phyloP scores from a whole-genome alignment of 1,140 invertebrate species.

The Drosophila bocqueti region DNA sequence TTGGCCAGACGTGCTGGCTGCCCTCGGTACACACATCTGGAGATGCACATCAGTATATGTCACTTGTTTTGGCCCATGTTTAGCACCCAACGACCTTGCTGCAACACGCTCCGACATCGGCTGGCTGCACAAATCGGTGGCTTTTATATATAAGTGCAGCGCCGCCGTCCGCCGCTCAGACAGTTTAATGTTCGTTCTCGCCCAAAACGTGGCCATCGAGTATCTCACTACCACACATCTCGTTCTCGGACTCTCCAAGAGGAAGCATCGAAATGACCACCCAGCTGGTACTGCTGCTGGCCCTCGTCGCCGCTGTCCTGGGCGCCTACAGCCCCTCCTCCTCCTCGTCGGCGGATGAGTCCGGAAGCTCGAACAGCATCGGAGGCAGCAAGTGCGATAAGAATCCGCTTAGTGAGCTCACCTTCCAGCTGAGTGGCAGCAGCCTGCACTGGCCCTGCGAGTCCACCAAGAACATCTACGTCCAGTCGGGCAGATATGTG shows the following conservation, averaged over 20 bases:
- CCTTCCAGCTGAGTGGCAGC: slow-evolving; percentile 85
- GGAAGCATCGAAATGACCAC: slow-evolving; percentile 31
- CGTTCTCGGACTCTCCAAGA: neutral
- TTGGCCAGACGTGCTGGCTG: slow-evolving; percentile 40
- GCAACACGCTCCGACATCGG: slow-evolving; percentile 55
- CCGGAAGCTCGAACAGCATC: slow-evolving; percentile 45
- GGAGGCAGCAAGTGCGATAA: slow-evolving; percentile 61
- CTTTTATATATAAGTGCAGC: slow-evolving; percentile 59
- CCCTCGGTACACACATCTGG: neutral
- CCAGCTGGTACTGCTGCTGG: slow-evolving; percentile 27
- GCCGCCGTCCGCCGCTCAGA: slow-evolving; percentile 22
- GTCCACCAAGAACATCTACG: slow-evolving; percentile 87
- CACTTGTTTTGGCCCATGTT: slow-evolving; percentile 70
- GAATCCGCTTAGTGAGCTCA: slow-evolving; percentile 76
- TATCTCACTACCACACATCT: neutral
- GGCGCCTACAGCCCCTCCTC: slow-evolving; percentile 52
- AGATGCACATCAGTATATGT: slow-evolving; percentile 2
- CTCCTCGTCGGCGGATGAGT: slow-evolving; percentile 21
- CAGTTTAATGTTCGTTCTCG: slow-evolving; percentile 38
- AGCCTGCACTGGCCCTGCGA: slow-evolving; percentile 87
- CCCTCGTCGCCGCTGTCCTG: neutral
- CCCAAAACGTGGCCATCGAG: slow-evolving; percentile 29
- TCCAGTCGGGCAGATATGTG: slow-evolving; percentile 86
- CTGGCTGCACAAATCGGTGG: slow-evolving; percentile 40
- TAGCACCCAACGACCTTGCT: slow-evolving; percentile 52